Conservation (phyloP, 2,113 vertebrate genomes). For the Triplophysa siluroides region DNA sequence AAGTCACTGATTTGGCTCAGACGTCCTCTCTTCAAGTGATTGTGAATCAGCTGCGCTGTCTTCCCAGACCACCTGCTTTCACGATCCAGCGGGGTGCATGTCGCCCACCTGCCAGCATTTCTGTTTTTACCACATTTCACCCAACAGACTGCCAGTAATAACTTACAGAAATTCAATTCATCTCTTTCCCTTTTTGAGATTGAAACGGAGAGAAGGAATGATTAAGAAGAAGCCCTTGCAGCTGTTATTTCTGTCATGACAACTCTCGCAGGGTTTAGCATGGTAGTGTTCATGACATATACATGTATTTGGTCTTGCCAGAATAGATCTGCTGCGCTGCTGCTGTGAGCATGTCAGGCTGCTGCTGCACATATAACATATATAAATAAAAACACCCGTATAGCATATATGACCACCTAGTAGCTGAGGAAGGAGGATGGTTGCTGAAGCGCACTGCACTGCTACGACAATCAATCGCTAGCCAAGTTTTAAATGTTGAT, state of each 20-base stretch:
- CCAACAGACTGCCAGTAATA: conserved; percentile 32
- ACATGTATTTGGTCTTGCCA: no score
- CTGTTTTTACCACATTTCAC: conserved; percentile 15
- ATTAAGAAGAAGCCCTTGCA: conserved; percentile 44
- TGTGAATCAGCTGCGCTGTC: conserved; percentile 15
- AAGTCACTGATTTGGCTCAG: conserved; percentile 11
- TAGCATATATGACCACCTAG: no score
- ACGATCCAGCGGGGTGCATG: conserved; percentile 10
- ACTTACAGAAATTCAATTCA: conserved; percentile 39
- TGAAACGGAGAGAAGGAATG: conserved; percentile 36
- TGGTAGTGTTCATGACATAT: no score
- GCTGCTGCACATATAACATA: no score
- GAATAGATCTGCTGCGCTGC: no score
- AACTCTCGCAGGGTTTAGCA: no score
- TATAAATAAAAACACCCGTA: no score
- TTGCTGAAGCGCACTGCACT: no score
- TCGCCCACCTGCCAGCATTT: conserved; percentile 28
- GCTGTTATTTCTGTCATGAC: conserved; percentile 4
- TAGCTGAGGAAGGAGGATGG: no score
- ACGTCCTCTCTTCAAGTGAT: neutral
- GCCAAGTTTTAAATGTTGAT: no score
- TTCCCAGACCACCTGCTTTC: conserved; percentile 32
- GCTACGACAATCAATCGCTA: no score
- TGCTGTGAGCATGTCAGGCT: no score
- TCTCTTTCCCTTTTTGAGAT: conserved; percentile 11